Evolutionary conservation across 2,888 invertebrate species (phyloP), one percentile per base, ranked within the genome.

Genomic region (Dione vanillae): DNA sequence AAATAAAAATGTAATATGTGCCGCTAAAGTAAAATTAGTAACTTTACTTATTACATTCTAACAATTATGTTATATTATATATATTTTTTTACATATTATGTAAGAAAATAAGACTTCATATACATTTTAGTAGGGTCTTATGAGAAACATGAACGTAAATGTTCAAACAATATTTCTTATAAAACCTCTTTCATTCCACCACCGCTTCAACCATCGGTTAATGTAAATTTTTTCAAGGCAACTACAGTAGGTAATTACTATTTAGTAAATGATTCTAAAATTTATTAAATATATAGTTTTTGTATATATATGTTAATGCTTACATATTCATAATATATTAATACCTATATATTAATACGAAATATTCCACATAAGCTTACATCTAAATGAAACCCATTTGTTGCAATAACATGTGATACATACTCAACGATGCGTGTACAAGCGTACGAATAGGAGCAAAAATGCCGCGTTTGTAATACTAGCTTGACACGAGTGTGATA

Each of bases 401-500:
- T 35, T 64, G 37, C 37, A 54, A 41, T 45, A 62, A 69, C 43
- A 69, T 56, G 45, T 47, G 54, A 69, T 54, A 69, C 45, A 56
- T 64, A 64, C 41, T 20, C 69, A 64, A 14, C 16, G 69, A 54
- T 20, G 64, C 69, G 67, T 61, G 61, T 45, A 67, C 20, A 27
- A 16, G 59, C 67, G 68, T 68, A 52, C 35, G 47, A 65, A 54
- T 52, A 51, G 70, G 65, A 16, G 65, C 52, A 59, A 70, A 76
- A 75, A 67, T 59, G 70, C 65, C 69, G 67, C 69, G 66, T 58
- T 62, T 69, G 69, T 71, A 68, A 71, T 67, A 65, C 66, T 62
- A 54, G 67, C 69, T 75, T 65, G 72, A 78, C 72, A 73, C 58
- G 73, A 78, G 78, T 77, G 78, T 84, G 91, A 91, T 91, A 91